Base-by-base conservation (phyloP, 2,888 invertebrate species). In the Lomographa bimaculata region DNA sequence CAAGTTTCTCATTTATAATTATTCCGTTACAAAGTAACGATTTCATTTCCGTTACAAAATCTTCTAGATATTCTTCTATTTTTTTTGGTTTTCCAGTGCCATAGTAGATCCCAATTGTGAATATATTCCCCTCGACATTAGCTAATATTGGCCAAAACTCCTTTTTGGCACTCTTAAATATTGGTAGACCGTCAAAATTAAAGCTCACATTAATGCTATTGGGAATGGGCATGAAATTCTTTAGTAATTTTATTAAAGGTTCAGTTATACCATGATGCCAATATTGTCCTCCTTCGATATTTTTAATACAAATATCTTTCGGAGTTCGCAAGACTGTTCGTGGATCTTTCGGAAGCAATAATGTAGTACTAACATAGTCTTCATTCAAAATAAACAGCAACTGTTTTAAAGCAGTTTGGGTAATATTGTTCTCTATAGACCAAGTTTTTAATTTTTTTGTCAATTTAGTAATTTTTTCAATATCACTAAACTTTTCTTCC, bases 201-300 rank as follows among this genome's bases (percentile, higher is more conserved):
- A 51, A 16, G 27, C 35, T 47, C 3, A 51, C 14, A 16, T 6
- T 5, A 10, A 47, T 33, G 1, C 5, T 17, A 12, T 21, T 27
- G n/a, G 45, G 30, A 12, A 20, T 12, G 5, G 24, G 25, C 3
- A n/a, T 3, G 18, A 26, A 20, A 1, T 29, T 25, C 27, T 25
- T n/a, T 10, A 39, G 23, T 23, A 24, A 14, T 9, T 19, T 25
- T 3, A 5, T 33, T 28, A 51, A 36, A 25, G 24, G 12, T 32
- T 43, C 24, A 21, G 23, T 39, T 4, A 54, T 10, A 1, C 54
- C 54, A 10, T 52, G 33, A 33, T 54, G 42, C 51, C 54, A 54
- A 28, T 52, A 55, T 42, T 50, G 23, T 11, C 54, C 54, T 2
- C 24, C 34, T 33, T 48, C 30, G 19, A 52, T 49, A 5, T 11